A percentile compares a stretch with the other conserved stretches of the same genome.
Evolutionary conservation across 2,888 invertebrate genomes (phyloP).

Genomic region (Drosophila subquinaria): DNA sequence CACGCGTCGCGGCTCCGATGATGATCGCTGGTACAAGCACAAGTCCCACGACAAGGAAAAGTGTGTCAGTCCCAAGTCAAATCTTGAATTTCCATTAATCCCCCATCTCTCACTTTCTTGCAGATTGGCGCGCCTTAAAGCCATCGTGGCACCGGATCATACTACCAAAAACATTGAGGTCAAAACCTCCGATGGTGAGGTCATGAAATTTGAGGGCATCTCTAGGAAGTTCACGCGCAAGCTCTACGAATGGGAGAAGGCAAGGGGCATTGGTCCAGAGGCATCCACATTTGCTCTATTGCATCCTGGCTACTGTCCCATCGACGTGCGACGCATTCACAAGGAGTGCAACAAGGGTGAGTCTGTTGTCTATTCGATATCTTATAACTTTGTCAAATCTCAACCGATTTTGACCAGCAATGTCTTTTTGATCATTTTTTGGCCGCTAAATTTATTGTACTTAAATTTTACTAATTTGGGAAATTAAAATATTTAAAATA

Average conservation of each 20-base stretch:
- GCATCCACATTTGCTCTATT: constrained; percentile 93
- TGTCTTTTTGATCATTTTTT: not conserved
- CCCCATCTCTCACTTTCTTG: not conserved
- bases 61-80: constrained; percentile 81
- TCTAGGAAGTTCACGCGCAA: constrained; percentile 95
- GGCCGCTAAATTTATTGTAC: not conserved
- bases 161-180: constrained; percentile 91
- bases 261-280: constrained; percentile 94
- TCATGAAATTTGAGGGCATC: constrained; percentile 94
- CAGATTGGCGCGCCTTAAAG: constrained; percentile 85
- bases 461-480: not conserved
- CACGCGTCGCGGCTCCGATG: constrained; percentile 76
- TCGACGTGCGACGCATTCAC: constrained; percentile 83
- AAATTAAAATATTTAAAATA: too few species aligned
- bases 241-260: constrained; percentile 96
- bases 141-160: constrained; percentile 87
- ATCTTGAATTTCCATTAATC: not conserved
- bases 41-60: constrained; percentile 89
- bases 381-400: too few species aligned
- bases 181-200: constrained; percentile 91
- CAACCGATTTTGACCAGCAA: not conserved
- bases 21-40: constrained; percentile 87
- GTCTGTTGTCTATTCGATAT: not conserved
- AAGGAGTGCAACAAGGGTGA: constrained; percentile 81
- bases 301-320: constrained; percentile 87